A percentile compares a stretch with the other conserved stretches of the same genome.
Conservation (phyloP, 2,888 invertebrate species). For the Drosophila siamana region DNA sequence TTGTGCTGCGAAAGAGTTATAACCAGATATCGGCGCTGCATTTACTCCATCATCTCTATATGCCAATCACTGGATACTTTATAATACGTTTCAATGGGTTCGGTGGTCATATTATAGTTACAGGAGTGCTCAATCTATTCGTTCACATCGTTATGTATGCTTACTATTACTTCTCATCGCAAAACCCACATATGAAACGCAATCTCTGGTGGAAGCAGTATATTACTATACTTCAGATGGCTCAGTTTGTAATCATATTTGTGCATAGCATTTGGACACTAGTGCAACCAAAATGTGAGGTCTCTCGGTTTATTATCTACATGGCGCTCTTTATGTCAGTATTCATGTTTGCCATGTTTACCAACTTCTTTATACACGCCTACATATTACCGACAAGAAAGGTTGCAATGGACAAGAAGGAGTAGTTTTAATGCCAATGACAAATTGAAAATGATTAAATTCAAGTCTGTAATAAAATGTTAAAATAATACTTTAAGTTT, state of each 20-base stretch:
- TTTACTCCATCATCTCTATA: conserved; percentile 58
- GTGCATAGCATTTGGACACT: conserved; percentile 42
- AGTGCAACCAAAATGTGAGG: conserved; percentile 42
- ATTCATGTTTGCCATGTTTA: conserved; percentile 53
- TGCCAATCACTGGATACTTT: conserved; percentile 48
- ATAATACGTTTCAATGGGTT: conserved; percentile 51
- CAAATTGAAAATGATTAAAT: too few relatives aligned
- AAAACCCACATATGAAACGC: conserved; percentile 2
- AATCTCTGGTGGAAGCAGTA: conserved; percentile 64
- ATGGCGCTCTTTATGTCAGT: conserved; percentile 21
- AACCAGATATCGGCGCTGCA: conserved; percentile 56
- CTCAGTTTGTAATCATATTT: conserved; percentile 49
- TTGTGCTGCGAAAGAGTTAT: conserved; percentile 64
- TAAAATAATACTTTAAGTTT: too few relatives aligned
- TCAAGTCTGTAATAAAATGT: too few relatives aligned
- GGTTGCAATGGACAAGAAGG: not conserved
- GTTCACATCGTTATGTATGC: conserved; percentile 58
- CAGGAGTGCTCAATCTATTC: conserved; percentile 54
- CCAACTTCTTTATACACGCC: conserved; percentile 38
- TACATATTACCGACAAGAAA: conserved; percentile 32
- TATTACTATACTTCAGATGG: conserved; percentile 55
- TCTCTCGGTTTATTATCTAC: conserved; percentile 20
- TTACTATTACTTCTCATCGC: conserved; percentile 54
- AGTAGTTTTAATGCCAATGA: not conserved
- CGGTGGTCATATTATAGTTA: conserved; percentile 56